A percentile compares a stretch with the other conserved stretches of the same genome.
Evolutionary conservation across 2,888 invertebrate genomes (phyloP).

Genomic region (Ophion slaviceki): DNA sequence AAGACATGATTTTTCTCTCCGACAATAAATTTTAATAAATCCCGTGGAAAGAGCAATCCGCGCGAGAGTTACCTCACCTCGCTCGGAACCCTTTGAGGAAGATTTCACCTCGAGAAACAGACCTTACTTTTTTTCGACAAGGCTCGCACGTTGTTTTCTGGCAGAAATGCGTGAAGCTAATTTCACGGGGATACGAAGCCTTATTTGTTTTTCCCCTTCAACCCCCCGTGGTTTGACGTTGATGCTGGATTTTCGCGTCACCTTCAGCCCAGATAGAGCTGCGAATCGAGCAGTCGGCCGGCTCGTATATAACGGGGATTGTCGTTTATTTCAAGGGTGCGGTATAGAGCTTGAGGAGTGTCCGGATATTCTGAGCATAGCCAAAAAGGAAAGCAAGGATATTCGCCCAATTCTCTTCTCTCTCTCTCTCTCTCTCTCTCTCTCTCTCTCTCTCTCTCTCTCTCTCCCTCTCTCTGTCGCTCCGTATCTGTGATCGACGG

Average conservation of each 20-base stretch:
- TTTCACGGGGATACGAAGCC: neutral
- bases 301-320: constrained; percentile 28
- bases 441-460: constrained; percentile 1
- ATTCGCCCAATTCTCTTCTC: constrained; percentile 8
- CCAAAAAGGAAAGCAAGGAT: constrained; percentile 4
- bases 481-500: constrained; percentile 57
- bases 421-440: neutral
- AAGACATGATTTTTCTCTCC: too few relatives aligned
- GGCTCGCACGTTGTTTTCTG: too few relatives aligned
- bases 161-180: neutral
- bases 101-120: too few relatives aligned
- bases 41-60: too few relatives aligned
- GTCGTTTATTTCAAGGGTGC: constrained; percentile 48
- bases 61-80: too few relatives aligned
- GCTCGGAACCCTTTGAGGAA: too few relatives aligned
- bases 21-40: too few relatives aligned
- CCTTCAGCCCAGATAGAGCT: neutral
- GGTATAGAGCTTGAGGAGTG: constrained; percentile 22
- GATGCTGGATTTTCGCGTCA: constrained; percentile 6
- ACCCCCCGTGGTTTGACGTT: neutral
- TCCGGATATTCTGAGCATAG: constrained; percentile 10
- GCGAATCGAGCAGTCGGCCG: neutral
- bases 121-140: too few relatives aligned
- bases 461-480: neutral
- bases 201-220: neutral